Conservation (phyloP, 1,140 invertebrate genomes). For the Rhagoletis pomonella region DNA sequence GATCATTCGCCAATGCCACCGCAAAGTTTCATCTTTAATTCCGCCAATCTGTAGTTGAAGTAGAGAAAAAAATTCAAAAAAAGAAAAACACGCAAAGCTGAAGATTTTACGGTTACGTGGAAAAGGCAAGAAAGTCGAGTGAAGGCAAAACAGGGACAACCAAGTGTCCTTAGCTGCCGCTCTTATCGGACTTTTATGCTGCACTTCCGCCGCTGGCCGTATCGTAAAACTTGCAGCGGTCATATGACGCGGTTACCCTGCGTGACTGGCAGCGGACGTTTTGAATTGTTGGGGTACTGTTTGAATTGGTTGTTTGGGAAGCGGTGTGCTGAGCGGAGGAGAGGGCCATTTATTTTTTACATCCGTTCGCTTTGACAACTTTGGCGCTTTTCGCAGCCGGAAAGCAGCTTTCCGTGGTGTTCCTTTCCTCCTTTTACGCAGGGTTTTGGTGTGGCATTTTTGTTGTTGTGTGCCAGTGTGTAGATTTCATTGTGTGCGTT, state of each 20-base stretch:
- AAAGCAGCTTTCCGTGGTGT: background rate
- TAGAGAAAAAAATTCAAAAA: background rate
- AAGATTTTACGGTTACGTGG: background rate
- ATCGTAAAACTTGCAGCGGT: background rate
- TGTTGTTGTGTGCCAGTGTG: background rate
- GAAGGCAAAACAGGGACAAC: background rate
- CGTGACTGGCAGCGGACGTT: background rate
- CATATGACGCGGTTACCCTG: background rate
- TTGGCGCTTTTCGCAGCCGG: background rate
- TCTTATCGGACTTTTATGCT: slow-evolving; percentile 33
- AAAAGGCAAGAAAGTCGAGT: background rate
- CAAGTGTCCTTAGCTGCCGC: slow-evolving; percentile 8
- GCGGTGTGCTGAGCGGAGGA: background rate
- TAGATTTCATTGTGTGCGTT: background rate
- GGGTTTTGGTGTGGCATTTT: background rate
- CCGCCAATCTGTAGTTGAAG: slow-evolving; percentile 13
- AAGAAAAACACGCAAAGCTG: too few species aligned
- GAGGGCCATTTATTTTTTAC: background rate
- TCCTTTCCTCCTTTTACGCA: background rate
- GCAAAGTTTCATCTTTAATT: slow-evolving; percentile 44
- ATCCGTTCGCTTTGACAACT: slow-evolving; percentile 36
- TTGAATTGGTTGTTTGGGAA: background rate
- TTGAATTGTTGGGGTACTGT: background rate
- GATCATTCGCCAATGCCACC: slow-evolving; percentile 21
- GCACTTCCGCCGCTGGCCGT: background rate